phyloP scores from a whole-genome alignment of 1,140 invertebrate species.

The Listronotus bonariensis region DNA sequence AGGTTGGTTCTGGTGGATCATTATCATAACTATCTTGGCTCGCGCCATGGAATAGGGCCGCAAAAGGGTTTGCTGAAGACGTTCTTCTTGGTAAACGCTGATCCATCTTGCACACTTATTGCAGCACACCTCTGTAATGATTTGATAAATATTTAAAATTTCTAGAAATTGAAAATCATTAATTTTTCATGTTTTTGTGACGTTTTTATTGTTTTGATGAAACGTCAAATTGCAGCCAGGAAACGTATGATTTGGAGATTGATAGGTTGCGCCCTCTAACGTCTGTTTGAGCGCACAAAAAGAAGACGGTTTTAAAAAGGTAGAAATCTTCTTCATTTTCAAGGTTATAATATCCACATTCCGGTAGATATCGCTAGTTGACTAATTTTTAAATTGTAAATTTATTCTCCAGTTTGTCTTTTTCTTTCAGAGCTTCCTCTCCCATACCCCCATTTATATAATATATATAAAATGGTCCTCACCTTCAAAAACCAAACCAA shows the following conservation, averaged over 20 bases:
- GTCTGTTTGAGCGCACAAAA: too few species aligned
- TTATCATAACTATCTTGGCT: constrained; percentile 31
- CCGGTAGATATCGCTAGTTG: too few species aligned
- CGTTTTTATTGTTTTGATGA: constrained; percentile 2
- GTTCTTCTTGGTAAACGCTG: constrained; percentile 30
- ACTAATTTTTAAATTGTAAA: too few species aligned
- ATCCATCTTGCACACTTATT: constrained; percentile 16
- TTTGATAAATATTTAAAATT: neutral
- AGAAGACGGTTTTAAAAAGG: too few species aligned
- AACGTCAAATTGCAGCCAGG: neutral
- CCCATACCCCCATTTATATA: too few species aligned
- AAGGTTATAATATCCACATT: too few species aligned
- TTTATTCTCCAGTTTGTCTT: too few species aligned
- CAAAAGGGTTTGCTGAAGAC: constrained; percentile 51
- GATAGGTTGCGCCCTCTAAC: too few species aligned
- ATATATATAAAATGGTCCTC: too few species aligned
- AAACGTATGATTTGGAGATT: neutral
- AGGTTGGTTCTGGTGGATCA: constrained; percentile 37
- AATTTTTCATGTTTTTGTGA: constrained; percentile 10
- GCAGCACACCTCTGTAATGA: neutral
- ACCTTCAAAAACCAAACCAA: too few species aligned
- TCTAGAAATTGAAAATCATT: neutral
- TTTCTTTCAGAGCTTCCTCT: too few species aligned
- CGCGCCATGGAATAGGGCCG: constrained; percentile 42
- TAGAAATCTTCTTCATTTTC: too few species aligned